phyloP scores from a whole-genome alignment of 2,888 invertebrate genomes.

The Mycogona germanica region DNA sequence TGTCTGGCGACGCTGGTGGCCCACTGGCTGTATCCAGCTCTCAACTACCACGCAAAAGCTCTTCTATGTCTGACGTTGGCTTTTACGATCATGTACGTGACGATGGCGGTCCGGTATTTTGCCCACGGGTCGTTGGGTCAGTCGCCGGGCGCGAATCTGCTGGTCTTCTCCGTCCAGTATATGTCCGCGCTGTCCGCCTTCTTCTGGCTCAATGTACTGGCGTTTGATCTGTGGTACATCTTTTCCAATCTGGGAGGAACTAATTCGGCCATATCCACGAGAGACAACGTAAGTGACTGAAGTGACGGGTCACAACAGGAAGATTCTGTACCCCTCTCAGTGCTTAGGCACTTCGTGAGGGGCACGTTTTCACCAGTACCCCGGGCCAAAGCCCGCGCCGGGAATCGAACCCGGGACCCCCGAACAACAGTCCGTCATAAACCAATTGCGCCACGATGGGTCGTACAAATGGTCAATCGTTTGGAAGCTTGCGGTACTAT shows the following conservation, averaged over 20 bases:
- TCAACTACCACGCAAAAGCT: slow-evolving; percentile 9
- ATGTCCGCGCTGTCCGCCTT: neutral
- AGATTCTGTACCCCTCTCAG: no score
- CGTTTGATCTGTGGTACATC: slow-evolving; percentile 9
- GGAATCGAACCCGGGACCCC: no score
- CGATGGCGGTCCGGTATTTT: neutral
- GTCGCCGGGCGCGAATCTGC: neutral
- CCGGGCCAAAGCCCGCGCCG: no score
- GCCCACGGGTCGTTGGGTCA: neutral
- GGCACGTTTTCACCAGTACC: no score
- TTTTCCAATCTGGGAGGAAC: slow-evolving; percentile 2
- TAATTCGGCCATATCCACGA: neutral
- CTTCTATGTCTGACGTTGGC: slow-evolving; percentile 3
- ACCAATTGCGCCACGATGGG: no score
- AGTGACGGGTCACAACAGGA: no score
- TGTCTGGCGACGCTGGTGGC: no score
- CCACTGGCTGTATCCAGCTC: slow-evolving; percentile 1
- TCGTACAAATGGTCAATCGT: no score
- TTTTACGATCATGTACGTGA: neutral
- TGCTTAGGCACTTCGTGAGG: no score
- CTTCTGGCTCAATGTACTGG: slow-evolving; percentile 14
- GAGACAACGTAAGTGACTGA: neutral
- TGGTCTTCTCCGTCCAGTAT: slow-evolving; percentile 1
- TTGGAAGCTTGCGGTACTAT: neutral
- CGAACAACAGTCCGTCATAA: no score